Evolutionary conservation across 2,113 vertebrate genomes (phyloP).

Genomic region (Trematocara nigrifrons): DNA sequence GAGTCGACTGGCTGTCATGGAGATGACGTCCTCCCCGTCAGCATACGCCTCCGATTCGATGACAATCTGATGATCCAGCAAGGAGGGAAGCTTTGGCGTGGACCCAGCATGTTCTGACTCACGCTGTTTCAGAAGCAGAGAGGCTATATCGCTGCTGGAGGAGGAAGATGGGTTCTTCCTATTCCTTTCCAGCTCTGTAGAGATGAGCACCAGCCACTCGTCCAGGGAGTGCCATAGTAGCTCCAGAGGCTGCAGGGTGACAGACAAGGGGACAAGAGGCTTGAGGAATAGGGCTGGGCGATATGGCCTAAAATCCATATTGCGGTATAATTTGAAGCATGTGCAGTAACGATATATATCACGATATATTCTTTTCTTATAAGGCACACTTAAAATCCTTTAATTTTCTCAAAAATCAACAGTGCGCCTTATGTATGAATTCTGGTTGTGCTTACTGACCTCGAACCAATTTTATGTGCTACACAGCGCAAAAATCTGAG

Average conservation of each 20-base stretch:
- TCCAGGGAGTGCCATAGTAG: slow-evolving; percentile 97
- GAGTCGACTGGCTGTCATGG: slow-evolving; percentile 94
- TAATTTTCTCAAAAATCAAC: neutral
- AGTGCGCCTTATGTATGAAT: neutral
- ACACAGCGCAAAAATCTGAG: no score
- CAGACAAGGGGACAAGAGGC: neutral
- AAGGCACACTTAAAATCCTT: neutral
- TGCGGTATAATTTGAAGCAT: neutral
- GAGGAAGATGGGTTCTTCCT: slow-evolving; percentile 72
- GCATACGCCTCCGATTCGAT: slow-evolving; percentile 77
- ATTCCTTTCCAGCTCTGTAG: slow-evolving; percentile 88
- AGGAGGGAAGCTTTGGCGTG: neutral
- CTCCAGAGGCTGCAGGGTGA: slow-evolving; percentile 82
- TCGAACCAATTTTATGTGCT: neutral
- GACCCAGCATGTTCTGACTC: slow-evolving; percentile 53
- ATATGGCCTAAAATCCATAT: neutral
- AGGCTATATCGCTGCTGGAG: slow-evolving; percentile 70
- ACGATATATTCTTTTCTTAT: neutral
- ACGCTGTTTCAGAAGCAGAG: slow-evolving; percentile 84
- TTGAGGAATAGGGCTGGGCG: neutral
- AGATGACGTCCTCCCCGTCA: slow-evolving; percentile 93
- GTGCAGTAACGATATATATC: neutral
- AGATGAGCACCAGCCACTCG: slow-evolving; percentile 96
- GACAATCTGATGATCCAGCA: slow-evolving; percentile 53
- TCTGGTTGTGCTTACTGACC: neutral